phyloP scores from a whole-genome alignment of 2,113 vertebrate genomes.

The Collichthys lucidus region DNA sequence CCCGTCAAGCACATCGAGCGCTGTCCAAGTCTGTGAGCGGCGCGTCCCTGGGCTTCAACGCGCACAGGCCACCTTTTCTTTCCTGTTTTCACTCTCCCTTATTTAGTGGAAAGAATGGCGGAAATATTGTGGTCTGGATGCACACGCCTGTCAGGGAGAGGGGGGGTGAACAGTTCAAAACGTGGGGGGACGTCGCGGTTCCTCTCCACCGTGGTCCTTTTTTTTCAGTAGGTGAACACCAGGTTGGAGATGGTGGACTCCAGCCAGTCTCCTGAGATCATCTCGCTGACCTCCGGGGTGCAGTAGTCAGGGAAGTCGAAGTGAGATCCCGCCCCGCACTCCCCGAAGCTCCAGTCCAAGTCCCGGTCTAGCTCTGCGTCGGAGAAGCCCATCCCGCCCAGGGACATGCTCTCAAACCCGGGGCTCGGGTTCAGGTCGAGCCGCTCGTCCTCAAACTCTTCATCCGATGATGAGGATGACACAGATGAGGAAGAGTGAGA shows the following conservation, averaged over 20 bases:
- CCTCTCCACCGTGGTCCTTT: conserved; percentile 26
- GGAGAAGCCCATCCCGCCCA: conserved; percentile 93
- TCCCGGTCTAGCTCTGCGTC: conserved; percentile 94
- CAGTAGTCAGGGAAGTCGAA: conserved; percentile 99
- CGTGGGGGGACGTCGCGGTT: conserved; percentile 39
- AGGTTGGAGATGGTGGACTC: conserved; percentile 99
- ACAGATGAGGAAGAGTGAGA: conserved; percentile 86
- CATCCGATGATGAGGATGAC: conserved; percentile 91
- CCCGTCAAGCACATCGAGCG: conserved; percentile 60
- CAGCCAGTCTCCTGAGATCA: conserved; percentile 99
- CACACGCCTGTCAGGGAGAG: conserved; percentile 36
- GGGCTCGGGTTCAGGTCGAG: conserved; percentile 92
- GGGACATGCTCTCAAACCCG: conserved; percentile 93
- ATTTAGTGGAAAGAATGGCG: conserved; percentile 70
- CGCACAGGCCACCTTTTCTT: conserved; percentile 56
- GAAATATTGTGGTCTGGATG: conserved; percentile 60
- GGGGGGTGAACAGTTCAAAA: conserved; percentile 56
- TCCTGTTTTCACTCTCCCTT: conserved; percentile 59
- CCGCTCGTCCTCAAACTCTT: conserved; percentile 97
- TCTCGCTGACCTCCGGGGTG: conserved; percentile 98
- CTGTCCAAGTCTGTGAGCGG: conserved; percentile 71
- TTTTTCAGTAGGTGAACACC: conserved; percentile 96
- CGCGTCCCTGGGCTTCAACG: conserved; percentile 66
- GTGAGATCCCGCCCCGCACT: conserved; percentile 95
- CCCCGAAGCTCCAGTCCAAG: conserved; percentile 94